A percentile compares a stretch with the other conserved stretches of the same genome.
Conservation (phyloP, 2,113 vertebrate genomes). For the Arothron firmamentum region DNA sequence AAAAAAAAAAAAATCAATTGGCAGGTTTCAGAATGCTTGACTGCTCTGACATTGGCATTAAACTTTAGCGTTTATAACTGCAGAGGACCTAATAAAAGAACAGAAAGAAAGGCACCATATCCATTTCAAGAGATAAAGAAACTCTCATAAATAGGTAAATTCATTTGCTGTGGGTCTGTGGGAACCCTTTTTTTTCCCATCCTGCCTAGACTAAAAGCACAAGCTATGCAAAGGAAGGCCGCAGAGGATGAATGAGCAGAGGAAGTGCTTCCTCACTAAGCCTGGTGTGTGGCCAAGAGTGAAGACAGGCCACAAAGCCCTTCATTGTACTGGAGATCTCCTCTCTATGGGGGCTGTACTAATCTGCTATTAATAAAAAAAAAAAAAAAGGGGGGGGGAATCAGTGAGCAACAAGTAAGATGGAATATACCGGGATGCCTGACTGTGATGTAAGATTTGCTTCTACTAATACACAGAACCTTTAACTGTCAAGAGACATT, state of each 20-base stretch:
- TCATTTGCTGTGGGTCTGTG: constrained; percentile 69
- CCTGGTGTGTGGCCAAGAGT: constrained; percentile 80
- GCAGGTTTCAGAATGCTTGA: constrained; percentile 43
- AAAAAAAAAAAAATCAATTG: constrained; percentile 62
- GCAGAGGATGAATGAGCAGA: constrained; percentile 74
- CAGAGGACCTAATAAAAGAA: constrained; percentile 17
- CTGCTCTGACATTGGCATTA: constrained; percentile 60
- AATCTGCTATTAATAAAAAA: constrained; percentile 78
- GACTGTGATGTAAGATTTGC: constrained; percentile 53
- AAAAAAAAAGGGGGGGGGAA: no score
- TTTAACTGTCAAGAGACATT: constrained; percentile 17
- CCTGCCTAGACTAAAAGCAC: constrained; percentile 67
- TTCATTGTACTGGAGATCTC: constrained; percentile 69
- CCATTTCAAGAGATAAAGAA: constrained; percentile 27
- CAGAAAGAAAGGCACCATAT: constrained; percentile 52
- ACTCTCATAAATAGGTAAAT: constrained; percentile 65
- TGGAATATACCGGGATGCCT: constrained; percentile 46
- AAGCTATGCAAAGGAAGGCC: constrained; percentile 70
- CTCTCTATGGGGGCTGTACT: constrained; percentile 68
- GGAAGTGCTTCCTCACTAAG: constrained; percentile 78
- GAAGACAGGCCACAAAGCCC: constrained; percentile 75
- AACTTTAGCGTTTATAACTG: constrained; percentile 36
- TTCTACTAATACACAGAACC: constrained; percentile 44
- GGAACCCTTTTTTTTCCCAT: constrained; percentile 64
- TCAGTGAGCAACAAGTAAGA: constrained; percentile 57